Evolutionary conservation across 2,797 vertebrate species (phyloP).

Genomic region (Apogon hyalosoma): DNA sequence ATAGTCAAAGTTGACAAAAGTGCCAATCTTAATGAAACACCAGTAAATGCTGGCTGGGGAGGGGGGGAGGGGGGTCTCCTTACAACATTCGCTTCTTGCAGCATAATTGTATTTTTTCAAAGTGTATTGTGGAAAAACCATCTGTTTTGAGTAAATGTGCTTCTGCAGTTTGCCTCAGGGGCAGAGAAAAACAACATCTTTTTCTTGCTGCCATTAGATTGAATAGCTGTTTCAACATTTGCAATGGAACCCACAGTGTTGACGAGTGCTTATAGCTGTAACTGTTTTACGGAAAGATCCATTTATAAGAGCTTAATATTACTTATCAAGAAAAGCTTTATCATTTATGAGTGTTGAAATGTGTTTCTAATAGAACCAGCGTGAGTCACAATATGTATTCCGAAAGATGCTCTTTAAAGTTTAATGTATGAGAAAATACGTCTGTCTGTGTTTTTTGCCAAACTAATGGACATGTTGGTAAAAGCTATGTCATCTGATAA

Average conservation of each 20-base stretch:
- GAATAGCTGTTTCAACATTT: slow-evolving; percentile 59
- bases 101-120: slow-evolving; percentile 37
- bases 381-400: slow-evolving; percentile 35
- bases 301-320: slow-evolving; percentile 29
- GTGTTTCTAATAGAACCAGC: slow-evolving; percentile 5
- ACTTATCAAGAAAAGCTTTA: slow-evolving; percentile 8
- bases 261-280: slow-evolving; percentile 51
- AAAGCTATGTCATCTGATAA: slow-evolving; percentile 31
- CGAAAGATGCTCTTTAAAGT: slow-evolving; percentile 19
- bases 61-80: background rate
- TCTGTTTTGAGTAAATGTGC: slow-evolving; percentile 51
- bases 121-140: slow-evolving; percentile 40
- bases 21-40: background rate
- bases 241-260: slow-evolving; percentile 54
- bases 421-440: slow-evolving; percentile 20
- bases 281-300: slow-evolving; percentile 20
- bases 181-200: slow-evolving; percentile 64
- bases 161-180: slow-evolving; percentile 49
- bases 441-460: slow-evolving; percentile 20
- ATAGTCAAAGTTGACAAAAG: slow-evolving; percentile 2
- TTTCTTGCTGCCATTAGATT: slow-evolving; percentile 62
- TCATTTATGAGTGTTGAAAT: slow-evolving; percentile 26
- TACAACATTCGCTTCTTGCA: slow-evolving; percentile 8
- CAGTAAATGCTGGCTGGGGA: background rate
- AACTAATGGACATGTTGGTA: slow-evolving; percentile 48